Evolutionary conservation across 2,113 vertebrate species (phyloP).

Genomic region (Morone saxatilis): DNA sequence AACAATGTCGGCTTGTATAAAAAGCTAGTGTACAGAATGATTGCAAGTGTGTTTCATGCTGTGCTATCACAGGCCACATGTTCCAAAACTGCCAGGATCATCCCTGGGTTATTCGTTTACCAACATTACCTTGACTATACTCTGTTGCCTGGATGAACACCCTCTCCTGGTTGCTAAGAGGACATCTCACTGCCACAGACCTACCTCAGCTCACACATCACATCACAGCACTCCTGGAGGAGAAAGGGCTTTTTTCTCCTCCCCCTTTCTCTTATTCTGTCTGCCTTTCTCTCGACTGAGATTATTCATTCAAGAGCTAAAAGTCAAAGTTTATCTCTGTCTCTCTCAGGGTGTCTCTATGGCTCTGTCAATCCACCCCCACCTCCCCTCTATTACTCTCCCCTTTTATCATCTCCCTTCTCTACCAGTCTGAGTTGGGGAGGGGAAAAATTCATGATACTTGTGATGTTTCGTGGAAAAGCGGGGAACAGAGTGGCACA

Average conservation of each 20-base stretch:
- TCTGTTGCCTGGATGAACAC: slow-evolving; percentile 23
- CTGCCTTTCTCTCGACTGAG: slow-evolving; percentile 30
- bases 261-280: slow-evolving; percentile 15
- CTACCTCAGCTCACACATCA: slow-evolving; percentile 7
- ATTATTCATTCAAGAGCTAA: slow-evolving; percentile 57
- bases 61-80: slow-evolving; percentile 1
- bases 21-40: too few species aligned
- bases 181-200: slow-evolving; percentile 11
- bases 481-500: slow-evolving; percentile 50
- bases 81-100: neutral
- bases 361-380: slow-evolving; percentile 41
- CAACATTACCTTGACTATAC: slow-evolving; percentile 10
- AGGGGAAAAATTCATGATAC: slow-evolving; percentile 30
- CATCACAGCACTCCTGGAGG: slow-evolving; percentile 37
- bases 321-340: slow-evolving; percentile 67
- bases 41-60: neutral
- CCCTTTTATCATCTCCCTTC: slow-evolving; percentile 31
- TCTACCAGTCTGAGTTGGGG: neutral
- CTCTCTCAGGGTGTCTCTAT: slow-evolving; percentile 16
- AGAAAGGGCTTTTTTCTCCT: neutral
- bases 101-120: slow-evolving; percentile 8
- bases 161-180: slow-evolving; percentile 41
- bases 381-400: slow-evolving; percentile 26
- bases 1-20: neutral
- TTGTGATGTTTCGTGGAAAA: slow-evolving; percentile 60